A percentile compares a stretch with the other conserved stretches of the same genome.
Evolutionary conservation across 2,797 vertebrate species (phyloP).

Genomic region (Scleropages formosus): DNA sequence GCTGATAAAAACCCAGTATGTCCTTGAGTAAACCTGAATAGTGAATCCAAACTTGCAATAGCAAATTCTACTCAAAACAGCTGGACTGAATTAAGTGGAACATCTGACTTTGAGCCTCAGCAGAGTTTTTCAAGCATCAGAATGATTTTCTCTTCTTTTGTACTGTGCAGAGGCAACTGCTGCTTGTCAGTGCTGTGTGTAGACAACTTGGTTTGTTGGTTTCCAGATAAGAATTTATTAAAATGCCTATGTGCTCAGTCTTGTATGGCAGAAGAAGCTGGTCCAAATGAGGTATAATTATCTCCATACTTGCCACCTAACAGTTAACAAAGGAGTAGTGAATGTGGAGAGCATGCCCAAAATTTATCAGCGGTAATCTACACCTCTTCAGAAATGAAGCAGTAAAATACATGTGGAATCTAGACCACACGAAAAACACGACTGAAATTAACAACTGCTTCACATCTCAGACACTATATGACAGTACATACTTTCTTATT

Average conservation of each 20-base stretch:
- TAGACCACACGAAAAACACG: neutral
- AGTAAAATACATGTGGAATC: too few species aligned
- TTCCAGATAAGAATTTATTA: neutral
- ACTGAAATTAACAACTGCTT: neutral
- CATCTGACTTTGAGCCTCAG: conserved; percentile 55
- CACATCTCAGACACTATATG: neutral
- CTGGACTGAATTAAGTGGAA: conserved; percentile 58
- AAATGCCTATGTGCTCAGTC: too few species aligned
- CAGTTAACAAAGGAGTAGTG: too few species aligned
- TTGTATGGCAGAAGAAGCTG: neutral
- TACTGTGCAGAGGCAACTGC: neutral
- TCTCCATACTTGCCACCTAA: too few species aligned
- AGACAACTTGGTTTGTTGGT: neutral
- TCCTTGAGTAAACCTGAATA: conserved; percentile 60
- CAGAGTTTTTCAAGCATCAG: conserved; percentile 46
- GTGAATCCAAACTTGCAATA: conserved; percentile 44
- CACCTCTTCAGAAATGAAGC: too few species aligned
- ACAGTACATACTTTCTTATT: too few species aligned
- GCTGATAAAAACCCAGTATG: conserved; percentile 39
- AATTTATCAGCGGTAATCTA: too few species aligned
- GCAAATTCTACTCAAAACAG: conserved; percentile 52
- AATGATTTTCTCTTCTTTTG: neutral
- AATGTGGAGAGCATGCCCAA: too few species aligned
- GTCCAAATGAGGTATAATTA: too few species aligned
- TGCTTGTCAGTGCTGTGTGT: neutral